Conservation (phyloP, 2,113 vertebrate genomes). For the Vicugna pacos region DNA sequence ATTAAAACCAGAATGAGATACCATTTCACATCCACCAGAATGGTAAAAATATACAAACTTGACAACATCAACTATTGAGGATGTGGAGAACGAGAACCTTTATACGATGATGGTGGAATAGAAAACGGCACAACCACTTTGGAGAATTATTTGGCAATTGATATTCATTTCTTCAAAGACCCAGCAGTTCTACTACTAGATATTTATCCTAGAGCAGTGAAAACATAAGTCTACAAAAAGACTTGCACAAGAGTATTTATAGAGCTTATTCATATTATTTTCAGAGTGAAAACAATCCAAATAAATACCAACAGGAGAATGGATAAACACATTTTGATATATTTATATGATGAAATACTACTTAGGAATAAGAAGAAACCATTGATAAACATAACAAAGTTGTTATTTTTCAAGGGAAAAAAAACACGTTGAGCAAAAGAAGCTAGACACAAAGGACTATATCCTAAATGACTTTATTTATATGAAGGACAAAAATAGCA, state of each 20-base stretch:
- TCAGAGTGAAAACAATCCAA: not conserved
- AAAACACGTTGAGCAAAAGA: not conserved
- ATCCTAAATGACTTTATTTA: not conserved
- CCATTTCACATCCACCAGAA: not conserved
- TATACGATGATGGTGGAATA: not conserved
- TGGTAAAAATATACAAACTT: not conserved
- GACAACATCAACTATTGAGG: not conserved
- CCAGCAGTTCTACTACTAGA: not conserved
- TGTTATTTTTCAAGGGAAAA: not conserved
- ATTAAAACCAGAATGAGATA: not conserved
- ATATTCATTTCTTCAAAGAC: not conserved
- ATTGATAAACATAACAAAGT: not conserved
- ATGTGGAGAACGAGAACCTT: not conserved
- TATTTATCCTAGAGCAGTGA: not conserved
- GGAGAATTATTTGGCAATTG: not conserved
- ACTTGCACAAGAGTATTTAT: not conserved
- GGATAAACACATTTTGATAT: not conserved
- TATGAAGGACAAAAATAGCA: slow-evolving; percentile 13
- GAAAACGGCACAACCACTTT: not conserved
- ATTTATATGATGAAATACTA: not conserved
- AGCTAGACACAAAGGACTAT: not conserved
- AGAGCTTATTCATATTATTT: not conserved
- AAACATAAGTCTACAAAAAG: slow-evolving; percentile 4
- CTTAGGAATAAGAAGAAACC: not conserved
- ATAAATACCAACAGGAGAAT: slow-evolving; percentile 21